Conservation (phyloP, 1,140 invertebrate species). For the Halyomorpha halys region DNA sequence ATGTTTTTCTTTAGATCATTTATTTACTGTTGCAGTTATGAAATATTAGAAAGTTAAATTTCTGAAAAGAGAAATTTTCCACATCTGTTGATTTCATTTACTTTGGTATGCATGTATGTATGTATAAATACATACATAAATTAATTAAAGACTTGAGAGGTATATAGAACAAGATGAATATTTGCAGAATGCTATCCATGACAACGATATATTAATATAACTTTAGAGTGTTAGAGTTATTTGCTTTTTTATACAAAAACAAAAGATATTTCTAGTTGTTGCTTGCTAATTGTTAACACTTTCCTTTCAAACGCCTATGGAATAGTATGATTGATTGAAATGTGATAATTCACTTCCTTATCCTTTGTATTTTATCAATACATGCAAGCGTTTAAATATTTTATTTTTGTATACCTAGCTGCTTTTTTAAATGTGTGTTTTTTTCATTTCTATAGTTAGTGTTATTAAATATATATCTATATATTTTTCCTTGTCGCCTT, state of each 20-base stretch:
- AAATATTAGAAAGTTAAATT: no score
- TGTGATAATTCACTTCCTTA: conserved; percentile 12
- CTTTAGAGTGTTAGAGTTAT: conserved; percentile 5
- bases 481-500: conserved; percentile 8
- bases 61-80: no score
- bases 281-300: neutral
- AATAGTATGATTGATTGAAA: conserved; percentile 13
- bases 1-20: no score
- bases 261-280: no score
- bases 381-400: conserved; percentile 12
- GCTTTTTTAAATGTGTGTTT: neutral
- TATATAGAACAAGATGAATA: no score
- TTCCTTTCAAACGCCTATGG: neutral
- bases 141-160: no score
- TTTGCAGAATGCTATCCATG: neutral
- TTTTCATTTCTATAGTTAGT: conserved; percentile 6
- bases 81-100: no score
- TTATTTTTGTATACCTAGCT: conserved; percentile 16
- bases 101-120: no score
- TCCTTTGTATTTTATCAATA: neutral
- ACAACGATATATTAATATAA: conserved; percentile 9
- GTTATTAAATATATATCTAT: neutral
- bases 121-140: no score
- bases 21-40: no score
- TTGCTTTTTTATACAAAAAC: conserved; percentile 6